Base-by-base conservation (phyloP, 2,888 invertebrate genomes). In the Glomeris marginata region DNA sequence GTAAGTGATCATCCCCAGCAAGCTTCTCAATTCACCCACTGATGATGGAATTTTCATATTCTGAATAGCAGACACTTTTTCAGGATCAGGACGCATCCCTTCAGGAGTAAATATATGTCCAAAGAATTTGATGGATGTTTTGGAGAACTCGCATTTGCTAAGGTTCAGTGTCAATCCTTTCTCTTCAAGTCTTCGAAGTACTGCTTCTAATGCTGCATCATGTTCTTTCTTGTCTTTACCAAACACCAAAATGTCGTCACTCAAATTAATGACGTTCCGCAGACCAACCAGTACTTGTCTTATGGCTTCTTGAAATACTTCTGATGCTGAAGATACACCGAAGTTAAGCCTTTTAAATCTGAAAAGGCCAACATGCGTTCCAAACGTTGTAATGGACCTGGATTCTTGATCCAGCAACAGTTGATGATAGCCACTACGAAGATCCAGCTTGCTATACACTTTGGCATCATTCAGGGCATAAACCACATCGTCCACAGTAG, bases 301-400 rank as follows among this genome's bases (percentile, higher is more conserved):
- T 22, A 69, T 50, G 1, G 59, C 60, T 57, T 67, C 64, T 57
- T 69, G 66, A 53, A 66, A 69, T 1, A 66, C 57, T 58, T 69
- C 70, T 1, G 66, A 63, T 3, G 70, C 70, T 45, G 65, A 65
- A 2, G 58, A 58, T 10, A 69, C 62, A 0, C 65, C 66, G 51
- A 66, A 67, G 62, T 64, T 63, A 5, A 66, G 36, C 11, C 66
- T 42, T 55, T 66, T 68, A 51, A 64, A 70, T 34, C 63, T 52
- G 50, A 52, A 65, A 11, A 68, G 44, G 0, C 66, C 66, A 36
- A 55, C 56, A 20, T 57, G 57, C 3, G 66, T 64, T 4, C 62
- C 61, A 52, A 68, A 68, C 3, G 64, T 65, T 38, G 66, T 66
- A 10, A 66, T 60, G n/a, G 55, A 54, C 50, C 62, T 51, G 1